These are phyloP conservation scores for Cyprinus carpio DNA, from an alignment of 2,113 vertebrate genomes.

Conservation along the genomic window DNA sequence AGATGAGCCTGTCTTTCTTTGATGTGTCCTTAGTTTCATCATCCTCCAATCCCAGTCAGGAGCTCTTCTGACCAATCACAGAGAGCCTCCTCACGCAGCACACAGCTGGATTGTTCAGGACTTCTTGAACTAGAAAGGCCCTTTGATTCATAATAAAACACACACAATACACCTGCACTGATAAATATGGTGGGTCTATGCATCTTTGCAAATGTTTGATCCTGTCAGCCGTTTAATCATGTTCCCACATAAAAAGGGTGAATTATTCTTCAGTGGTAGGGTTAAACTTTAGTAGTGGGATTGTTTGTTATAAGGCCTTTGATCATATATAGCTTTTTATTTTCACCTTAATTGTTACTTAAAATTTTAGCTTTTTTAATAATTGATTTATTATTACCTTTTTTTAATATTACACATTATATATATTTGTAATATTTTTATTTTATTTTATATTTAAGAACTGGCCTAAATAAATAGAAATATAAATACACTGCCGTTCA, in stretches of 20 bases:
- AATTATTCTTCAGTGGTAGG: too few species aligned
- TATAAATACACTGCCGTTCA: too few species aligned
- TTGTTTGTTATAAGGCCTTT: too few species aligned
- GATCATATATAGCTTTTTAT: too few species aligned
- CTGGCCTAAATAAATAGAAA: too few species aligned
- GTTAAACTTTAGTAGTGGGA: too few species aligned
- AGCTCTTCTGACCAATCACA: constrained; percentile 51
- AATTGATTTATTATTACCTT: too few species aligned
- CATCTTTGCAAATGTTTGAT: not conserved
- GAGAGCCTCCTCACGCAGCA: constrained; percentile 64
- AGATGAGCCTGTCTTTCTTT: constrained; percentile 43
- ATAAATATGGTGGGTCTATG: not conserved
- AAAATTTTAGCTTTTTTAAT: too few species aligned
- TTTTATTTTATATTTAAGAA: too few species aligned
- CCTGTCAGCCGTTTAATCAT: not conserved
- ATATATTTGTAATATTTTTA: too few species aligned
- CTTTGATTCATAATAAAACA: constrained; percentile 6
- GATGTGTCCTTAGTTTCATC: constrained; percentile 47
- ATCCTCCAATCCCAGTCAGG: constrained; percentile 62
- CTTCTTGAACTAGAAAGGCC: not conserved
- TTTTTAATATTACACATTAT: too few species aligned
- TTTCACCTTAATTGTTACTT: too few species aligned
- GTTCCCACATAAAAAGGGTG: not conserved
- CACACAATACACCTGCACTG: not conserved
- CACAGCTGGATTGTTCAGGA: constrained; percentile 16